Base-by-base conservation (phyloP, 2,888 invertebrate species). In the Temnothorax unifasciatus region DNA sequence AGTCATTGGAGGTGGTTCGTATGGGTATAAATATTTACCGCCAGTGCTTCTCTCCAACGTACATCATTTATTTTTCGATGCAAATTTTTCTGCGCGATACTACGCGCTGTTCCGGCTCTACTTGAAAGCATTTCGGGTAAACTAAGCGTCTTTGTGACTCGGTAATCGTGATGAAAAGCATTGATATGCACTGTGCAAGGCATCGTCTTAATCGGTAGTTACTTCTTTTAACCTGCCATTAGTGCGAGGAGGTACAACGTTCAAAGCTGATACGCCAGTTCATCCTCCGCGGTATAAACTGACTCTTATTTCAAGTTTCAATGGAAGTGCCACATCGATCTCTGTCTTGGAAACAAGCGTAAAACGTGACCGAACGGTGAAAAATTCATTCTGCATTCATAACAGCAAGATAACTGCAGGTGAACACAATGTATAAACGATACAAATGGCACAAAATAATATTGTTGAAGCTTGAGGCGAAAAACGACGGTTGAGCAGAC, bases 141-240 rank as follows among this genome's bases (percentile, higher is more conserved):
- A 15, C 29, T 59, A 54, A 79, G 79, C 57, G 41, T 79, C 18
- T 59, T 69, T 38, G 63, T 76, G 25, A 52, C 38, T 50, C 52
- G 44, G n/a, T 79, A 79, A 69, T 79, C 13, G 44, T 57, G 38
- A 59, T 44, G 41, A 64, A 59, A 79, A 79, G 29, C 79, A 5
- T 47, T 54, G 54, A 34, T 79, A 34, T 69, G n/a, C 38, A 47
- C 41, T 79, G 69, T 69, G 38, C 57, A 21, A 68, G 34, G 79
- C 69, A 18, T 79, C 25, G 11, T n/a, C 9, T 59, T 57, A 59
- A 79, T 69, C 44, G 41, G 47, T 47, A 21, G 18, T 38, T 6
- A 69, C 15, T 47, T 47, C 3, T 66, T 69, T 47, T 21, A 34
- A 4, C 15, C 21, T 34, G 29, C n/a, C 47, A 79, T 79, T 69